Evolutionary conservation across 2,797 vertebrate species (phyloP).

Genomic region (Enteromius treurensis): DNA sequence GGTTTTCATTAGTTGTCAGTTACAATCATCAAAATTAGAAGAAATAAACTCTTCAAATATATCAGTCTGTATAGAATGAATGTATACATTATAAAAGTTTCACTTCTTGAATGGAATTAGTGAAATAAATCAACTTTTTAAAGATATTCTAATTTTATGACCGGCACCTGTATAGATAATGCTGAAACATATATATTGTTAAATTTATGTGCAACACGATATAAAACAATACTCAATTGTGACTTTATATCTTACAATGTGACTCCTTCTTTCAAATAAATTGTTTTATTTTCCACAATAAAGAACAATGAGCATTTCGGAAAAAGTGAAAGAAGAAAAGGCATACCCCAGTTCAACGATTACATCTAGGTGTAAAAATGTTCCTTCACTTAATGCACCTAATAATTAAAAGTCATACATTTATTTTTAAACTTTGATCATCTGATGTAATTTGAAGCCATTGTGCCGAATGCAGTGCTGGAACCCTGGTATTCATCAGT

Average conservation of each 20-base stretch:
- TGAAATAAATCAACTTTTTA: too few species aligned
- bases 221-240: neutral
- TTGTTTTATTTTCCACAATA: neutral
- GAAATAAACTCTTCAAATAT: too few species aligned
- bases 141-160: too few species aligned
- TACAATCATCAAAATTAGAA: too few species aligned
- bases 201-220: neutral
- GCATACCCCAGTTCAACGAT: neutral
- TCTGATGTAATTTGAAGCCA: constrained; percentile 22
- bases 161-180: neutral
- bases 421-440: constrained; percentile 31
- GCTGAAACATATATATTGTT: neutral
- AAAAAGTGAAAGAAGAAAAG: constrained; percentile 15
- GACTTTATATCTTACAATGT: neutral
- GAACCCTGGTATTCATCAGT: constrained; percentile 20
- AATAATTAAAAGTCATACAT: constrained; percentile 35
- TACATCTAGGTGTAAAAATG: neutral
- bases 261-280: neutral
- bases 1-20: too few species aligned
- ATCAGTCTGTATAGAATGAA: too few species aligned
- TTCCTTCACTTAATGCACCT: neutral
- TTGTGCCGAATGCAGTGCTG: constrained; percentile 19
- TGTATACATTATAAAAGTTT: too few species aligned
- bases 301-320: neutral
- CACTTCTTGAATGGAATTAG: too few species aligned